Base-by-base conservation (phyloP, 2,888 invertebrate genomes). In the Cerceris ruficornis region DNA sequence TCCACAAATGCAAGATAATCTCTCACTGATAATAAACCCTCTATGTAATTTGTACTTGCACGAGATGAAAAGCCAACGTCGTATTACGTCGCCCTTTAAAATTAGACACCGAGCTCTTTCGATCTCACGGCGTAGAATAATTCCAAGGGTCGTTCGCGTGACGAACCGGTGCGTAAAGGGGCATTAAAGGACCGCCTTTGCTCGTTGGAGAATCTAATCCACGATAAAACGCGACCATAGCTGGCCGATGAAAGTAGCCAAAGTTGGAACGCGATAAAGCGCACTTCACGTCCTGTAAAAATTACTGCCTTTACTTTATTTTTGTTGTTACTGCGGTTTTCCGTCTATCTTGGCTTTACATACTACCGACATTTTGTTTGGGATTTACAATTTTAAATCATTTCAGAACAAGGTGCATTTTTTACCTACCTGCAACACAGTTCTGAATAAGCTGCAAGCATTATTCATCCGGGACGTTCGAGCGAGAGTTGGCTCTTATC, bases 141-240 rank as follows among this genome's bases (percentile, higher is more conserved):
- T 59, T 74, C 59, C 9, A 41, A 54, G 60, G 54, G 75, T 64
- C 64, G 49, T 58, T 80, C 74, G 79, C 79, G 74, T 69, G 79
- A 80, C 59, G 60, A 59, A 42, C 42, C 57, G 52, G 61, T 50
- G 74, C 75, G 80, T 68, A 59, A 75, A 43, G 50, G 50, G 58
- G 67, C n/a, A 59, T 61, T 55, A 61, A 80, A 66, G 70, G 74
- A 54, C 64, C 68, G 68, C 17, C 64, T 60, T 28, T 58, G 65
- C 60, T 75, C 75, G 75, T 79, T 79, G 80, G 64, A 52, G 75
- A 71, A 75, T 80, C 80, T 79, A 68, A 80, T 75, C 65, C 57
- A 43, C 68, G 75, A 80, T 79, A 75, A 79, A 75, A 80, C 57
- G 66, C 58, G 65, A 58, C 61, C 67, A 15, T 14, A 50, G 60